Percentiles rank a stretch among this genome's conserved stretches.
Evolutionary conservation across 2,113 vertebrate species (phyloP).

Genomic region (Gallinago media): DNA sequence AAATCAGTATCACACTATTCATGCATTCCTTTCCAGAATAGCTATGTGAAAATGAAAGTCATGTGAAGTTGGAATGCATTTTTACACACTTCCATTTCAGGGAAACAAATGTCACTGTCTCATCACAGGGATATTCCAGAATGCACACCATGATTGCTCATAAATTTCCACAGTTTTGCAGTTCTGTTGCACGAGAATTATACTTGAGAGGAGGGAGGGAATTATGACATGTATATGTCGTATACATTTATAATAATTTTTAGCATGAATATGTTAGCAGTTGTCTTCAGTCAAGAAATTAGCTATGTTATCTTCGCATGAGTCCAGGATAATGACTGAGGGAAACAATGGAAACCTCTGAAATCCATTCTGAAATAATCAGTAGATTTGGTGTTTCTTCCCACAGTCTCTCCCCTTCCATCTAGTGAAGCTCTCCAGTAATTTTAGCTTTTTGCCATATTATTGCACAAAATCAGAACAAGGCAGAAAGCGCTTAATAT

Average conservation of each 20-base stretch:
- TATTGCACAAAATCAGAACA: background rate
- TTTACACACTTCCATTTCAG: background rate
- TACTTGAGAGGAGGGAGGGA: background rate
- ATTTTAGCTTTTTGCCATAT: background rate
- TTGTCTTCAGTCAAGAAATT: background rate
- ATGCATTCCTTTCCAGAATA: background rate
- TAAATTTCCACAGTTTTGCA: background rate
- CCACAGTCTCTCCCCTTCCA: background rate
- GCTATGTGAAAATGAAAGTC: background rate
- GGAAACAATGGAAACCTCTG: background rate
- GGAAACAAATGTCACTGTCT: background rate
- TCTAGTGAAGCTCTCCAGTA: background rate
- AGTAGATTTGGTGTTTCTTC: background rate
- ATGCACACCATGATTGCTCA: fast-evolving
- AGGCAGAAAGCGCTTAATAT: background rate
- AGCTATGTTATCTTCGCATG: background rate
- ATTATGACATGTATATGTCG: background rate
- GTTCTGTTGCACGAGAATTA: background rate
- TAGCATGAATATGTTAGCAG: background rate
- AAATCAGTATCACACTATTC: background rate
- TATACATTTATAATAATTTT: background rate
- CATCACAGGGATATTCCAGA: background rate
- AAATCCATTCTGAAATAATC: background rate
- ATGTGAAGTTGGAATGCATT: background rate
- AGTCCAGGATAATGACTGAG: background rate